Conservation (phyloP, 2,888 invertebrate genomes). For the Lamproptera curius region DNA sequence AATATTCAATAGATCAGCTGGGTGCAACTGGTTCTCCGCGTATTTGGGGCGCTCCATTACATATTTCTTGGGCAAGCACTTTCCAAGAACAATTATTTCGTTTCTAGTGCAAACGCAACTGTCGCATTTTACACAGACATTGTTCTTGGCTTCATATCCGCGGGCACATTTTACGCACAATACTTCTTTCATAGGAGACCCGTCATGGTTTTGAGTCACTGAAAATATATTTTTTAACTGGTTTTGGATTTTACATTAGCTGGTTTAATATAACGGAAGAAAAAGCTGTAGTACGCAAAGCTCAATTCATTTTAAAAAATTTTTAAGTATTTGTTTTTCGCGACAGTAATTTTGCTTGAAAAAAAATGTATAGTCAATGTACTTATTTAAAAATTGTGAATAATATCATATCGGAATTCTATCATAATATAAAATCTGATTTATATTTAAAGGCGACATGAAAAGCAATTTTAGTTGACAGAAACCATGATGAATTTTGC, state of each 20-base stretch:
- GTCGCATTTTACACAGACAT: constrained; percentile 53
- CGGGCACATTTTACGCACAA: constrained; percentile 63
- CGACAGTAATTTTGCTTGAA: no score
- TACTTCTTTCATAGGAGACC: constrained; percentile 59
- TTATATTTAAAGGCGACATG: no score
- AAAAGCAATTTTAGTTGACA: no score
- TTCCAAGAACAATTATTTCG: constrained; percentile 47
- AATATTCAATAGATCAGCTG: constrained; percentile 45
- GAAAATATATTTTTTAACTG: constrained; percentile 8
- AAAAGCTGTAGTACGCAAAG: no score
- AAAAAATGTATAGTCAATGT: no score
- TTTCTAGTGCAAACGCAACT: constrained; percentile 46
- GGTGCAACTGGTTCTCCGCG: constrained; percentile 47
- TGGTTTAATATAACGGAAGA: no score
- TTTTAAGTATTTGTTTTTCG: no score
- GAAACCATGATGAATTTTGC: no score
- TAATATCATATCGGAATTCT: no score
- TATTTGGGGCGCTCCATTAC: constrained; percentile 52
- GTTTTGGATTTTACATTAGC: background rate
- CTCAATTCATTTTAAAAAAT: no score
- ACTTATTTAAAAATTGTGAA: no score
- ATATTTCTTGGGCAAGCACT: constrained; percentile 52
- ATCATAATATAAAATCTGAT: no score
- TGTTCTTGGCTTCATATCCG: constrained; percentile 44
- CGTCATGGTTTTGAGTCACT: constrained; percentile 67